phyloP scores from a whole-genome alignment of 2,113 vertebrate species.

The Vireo altiloquus region DNA sequence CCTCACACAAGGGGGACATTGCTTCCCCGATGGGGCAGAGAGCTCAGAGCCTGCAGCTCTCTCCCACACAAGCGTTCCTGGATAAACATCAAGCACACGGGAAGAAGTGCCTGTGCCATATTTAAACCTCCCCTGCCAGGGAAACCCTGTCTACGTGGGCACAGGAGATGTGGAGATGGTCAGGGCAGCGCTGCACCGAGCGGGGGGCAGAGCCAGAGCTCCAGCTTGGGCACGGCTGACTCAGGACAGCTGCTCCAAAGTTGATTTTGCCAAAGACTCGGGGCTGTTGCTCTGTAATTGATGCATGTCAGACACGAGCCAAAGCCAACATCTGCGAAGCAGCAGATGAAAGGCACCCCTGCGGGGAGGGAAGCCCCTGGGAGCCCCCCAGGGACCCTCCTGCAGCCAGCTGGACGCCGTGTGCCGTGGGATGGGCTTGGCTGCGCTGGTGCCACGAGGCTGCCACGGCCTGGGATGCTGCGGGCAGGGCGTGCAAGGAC shows the following conservation, averaged over 20 bases:
- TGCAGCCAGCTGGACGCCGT: background rate
- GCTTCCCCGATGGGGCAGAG: background rate
- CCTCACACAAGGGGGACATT: fast-evolving
- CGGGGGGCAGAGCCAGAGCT: background rate
- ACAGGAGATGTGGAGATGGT: background rate
- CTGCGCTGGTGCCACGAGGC: background rate
- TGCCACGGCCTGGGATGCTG: background rate
- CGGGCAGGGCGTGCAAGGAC: background rate
- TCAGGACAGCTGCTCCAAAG: conserved; percentile 38
- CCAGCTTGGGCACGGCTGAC: background rate
- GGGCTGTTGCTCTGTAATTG: background rate
- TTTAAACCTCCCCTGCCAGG: background rate
- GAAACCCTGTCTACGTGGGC: background rate
- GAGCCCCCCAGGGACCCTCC: background rate
- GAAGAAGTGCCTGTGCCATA: background rate
- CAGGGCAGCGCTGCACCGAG: fast-evolving
- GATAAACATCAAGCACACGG: background rate
- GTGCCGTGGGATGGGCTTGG: background rate
- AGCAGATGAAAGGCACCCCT: conserved; percentile 27
- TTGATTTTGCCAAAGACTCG: background rate
- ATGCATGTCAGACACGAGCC: background rate
- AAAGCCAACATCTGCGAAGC: conserved; percentile 18
- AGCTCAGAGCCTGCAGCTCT: background rate
- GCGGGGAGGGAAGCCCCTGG: background rate
- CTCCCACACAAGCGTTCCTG: fast-evolving